phyloP scores from a whole-genome alignment of 2,113 vertebrate genomes.

The human (Homo sapiens) region DNA sequence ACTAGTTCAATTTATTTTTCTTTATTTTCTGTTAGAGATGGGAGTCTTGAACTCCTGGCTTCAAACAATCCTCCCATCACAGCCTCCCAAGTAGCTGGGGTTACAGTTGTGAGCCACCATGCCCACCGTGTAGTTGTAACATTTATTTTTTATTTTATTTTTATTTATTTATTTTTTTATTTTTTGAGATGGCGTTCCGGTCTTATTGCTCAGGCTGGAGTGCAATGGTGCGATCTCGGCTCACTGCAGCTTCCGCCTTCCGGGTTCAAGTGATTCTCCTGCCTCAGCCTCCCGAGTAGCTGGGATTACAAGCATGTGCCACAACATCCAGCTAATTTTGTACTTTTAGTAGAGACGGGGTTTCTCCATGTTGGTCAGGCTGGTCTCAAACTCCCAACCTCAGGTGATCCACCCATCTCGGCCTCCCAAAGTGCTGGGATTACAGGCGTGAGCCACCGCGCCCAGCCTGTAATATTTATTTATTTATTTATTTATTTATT shows the following conservation, averaged over 20 bases:
- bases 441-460: too few species aligned
- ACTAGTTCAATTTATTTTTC: neutral
- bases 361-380: too few species aligned
- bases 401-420: too few species aligned
- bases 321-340: too few species aligned
- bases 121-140: neutral
- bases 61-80: neutral
- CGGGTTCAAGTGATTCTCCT: neutral
- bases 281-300: neutral
- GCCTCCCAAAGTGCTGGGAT: too few species aligned
- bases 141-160: neutral
- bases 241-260: neutral
- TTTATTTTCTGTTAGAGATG: too few species aligned
- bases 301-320: too few species aligned
- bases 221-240: too few species aligned
- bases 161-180: neutral
- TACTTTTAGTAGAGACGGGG: too few species aligned
- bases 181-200: neutral
- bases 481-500: too few species aligned
- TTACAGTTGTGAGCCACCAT: neutral
- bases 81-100: neutral
- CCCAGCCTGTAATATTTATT: too few species aligned
- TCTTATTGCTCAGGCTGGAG: neutral
- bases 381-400: too few species aligned
- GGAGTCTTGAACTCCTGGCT: neutral